Evolutionary conservation across 2,888 invertebrate genomes (phyloP).

Genomic region (Ceramica pisi): DNA sequence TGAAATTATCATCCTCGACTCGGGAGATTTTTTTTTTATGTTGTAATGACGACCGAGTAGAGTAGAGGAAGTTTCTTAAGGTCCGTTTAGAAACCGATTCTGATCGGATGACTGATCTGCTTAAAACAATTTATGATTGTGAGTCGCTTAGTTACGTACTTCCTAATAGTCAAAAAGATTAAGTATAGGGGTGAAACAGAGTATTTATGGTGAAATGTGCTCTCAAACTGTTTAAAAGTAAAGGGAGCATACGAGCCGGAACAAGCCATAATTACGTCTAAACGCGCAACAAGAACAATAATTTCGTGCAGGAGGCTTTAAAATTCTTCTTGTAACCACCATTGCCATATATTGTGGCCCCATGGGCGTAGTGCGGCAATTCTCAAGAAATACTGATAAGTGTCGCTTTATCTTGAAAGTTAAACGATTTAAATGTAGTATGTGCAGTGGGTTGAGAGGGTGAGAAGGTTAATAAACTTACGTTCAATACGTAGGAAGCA

Average conservation of each 20-base stretch:
- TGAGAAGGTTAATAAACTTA: conserved; percentile 26
- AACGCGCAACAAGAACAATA: conserved; percentile 58
- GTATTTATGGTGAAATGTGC: not conserved
- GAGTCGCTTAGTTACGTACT: too few relatives aligned
- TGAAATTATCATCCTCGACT: not conserved
- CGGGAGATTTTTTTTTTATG: not conserved
- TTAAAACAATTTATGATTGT: too few relatives aligned
- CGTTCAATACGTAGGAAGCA: not conserved
- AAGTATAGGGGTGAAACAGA: too few relatives aligned
- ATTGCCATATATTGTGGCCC: conserved; percentile 57
- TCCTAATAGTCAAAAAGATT: too few relatives aligned
- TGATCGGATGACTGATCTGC: too few relatives aligned
- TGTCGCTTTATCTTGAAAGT: conserved; percentile 66
- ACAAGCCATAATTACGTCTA: conserved; percentile 49
- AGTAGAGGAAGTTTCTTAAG: too few relatives aligned
- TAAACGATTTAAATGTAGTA: conserved; percentile 68
- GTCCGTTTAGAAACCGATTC: too few relatives aligned
- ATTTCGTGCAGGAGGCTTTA: conserved; percentile 38
- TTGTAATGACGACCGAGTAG: not conserved
- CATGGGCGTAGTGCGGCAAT: conserved; percentile 58
- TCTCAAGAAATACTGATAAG: conserved; percentile 67
- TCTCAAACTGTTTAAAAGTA: conserved; percentile 33
- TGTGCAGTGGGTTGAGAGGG: not conserved
- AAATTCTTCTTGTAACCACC: conserved; percentile 63
- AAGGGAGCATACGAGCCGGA: conserved; percentile 32